phyloP scores from a whole-genome alignment of 1,140 invertebrate genomes.

The Ephestia elutella region DNA sequence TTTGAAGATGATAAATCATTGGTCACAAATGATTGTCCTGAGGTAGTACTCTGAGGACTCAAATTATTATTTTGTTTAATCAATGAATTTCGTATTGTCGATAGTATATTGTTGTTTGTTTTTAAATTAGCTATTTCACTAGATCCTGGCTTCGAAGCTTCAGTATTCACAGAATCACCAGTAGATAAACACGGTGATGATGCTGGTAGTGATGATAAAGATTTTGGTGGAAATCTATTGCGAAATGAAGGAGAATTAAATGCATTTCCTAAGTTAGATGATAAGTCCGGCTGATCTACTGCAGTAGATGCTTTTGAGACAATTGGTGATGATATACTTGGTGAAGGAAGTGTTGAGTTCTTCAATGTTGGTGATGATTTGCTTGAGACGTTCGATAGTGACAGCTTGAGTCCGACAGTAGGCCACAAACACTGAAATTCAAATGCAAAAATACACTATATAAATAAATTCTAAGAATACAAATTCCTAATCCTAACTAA shows the following conservation, averaged over 20 bases:
- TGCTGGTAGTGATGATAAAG: background rate
- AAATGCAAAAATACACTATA: background rate
- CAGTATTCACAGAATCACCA: background rate
- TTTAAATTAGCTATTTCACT: background rate
- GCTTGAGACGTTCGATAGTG: background rate
- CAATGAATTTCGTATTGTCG: background rate
- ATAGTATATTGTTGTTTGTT: background rate
- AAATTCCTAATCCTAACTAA: no score
- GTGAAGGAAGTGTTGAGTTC: background rate
- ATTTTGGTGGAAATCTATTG: background rate
- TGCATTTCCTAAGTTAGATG: background rate
- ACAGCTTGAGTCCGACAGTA: background rate
- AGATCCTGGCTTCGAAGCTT: background rate
- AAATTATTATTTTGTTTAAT: background rate
- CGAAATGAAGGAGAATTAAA: background rate
- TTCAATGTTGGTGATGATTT: background rate
- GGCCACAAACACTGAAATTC: background rate
- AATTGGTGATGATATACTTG: background rate
- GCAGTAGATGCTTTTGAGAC: background rate
- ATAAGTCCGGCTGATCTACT: background rate
- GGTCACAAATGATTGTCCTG: background rate
- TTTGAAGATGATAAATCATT: background rate
- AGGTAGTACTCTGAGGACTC: background rate
- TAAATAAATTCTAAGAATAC: no score
- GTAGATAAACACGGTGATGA: background rate